Conservation (phyloP, 2,888 invertebrate genomes). For the Lepas anatifera region DNA sequence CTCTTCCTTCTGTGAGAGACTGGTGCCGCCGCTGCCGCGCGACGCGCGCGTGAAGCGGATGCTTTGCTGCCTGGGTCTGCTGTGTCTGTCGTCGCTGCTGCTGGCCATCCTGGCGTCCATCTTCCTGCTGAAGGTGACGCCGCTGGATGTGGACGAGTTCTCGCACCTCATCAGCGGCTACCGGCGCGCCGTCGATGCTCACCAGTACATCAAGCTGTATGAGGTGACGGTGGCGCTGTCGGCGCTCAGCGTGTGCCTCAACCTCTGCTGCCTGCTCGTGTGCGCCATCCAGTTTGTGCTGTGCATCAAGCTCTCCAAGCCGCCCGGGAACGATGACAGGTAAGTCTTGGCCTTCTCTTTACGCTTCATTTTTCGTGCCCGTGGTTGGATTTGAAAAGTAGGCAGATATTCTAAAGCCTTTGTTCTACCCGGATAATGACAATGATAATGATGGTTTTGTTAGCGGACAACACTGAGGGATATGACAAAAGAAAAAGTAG, state of each 20-base stretch:
- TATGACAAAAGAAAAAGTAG: too few species aligned
- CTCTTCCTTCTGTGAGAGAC: conserved; percentile 21
- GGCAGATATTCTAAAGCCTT: too few species aligned
- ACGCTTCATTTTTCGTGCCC: too few species aligned
- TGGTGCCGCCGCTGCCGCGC: conserved; percentile 32
- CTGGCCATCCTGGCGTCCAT: conserved; percentile 70
- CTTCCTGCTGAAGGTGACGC: conserved; percentile 72
- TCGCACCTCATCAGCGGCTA: neutral
- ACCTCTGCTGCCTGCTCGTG: conserved; percentile 80
- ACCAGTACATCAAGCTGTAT: conserved; percentile 76
- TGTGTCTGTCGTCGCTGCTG: conserved; percentile 73
- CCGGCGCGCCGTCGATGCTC: conserved; percentile 39
- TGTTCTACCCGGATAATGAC: too few species aligned
- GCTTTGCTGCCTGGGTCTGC: conserved; percentile 66
- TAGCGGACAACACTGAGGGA: too few species aligned
- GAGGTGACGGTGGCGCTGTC: conserved; percentile 84
- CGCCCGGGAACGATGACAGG: conserved; percentile 63
- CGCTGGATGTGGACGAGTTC: conserved; percentile 34
- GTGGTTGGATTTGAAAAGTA: too few species aligned
- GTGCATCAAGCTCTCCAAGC: conserved; percentile 79
- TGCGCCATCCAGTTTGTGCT: conserved; percentile 91
- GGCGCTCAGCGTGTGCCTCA: conserved; percentile 72
- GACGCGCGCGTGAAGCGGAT: conserved; percentile 59
- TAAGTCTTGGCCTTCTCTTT: too few species aligned
- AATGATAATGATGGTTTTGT: too few species aligned